phyloP scores from a whole-genome alignment of 2,797 vertebrate species.

The Chiloscyllium punctatum region DNA sequence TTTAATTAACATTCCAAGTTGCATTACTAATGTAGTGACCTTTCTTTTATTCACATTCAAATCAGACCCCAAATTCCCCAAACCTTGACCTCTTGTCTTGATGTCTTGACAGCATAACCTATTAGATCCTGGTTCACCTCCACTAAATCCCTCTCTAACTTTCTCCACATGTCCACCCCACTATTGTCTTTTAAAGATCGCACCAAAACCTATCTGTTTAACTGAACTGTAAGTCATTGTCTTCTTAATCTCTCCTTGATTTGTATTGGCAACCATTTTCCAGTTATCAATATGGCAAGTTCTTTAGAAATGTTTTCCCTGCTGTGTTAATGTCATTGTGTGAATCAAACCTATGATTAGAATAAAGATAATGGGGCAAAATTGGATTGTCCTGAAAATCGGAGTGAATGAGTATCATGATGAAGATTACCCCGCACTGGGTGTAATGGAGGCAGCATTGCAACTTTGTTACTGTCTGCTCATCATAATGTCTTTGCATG shows the following conservation, averaged over 20 bases:
- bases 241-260: not conserved
- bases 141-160: not conserved
- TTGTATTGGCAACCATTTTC: not conserved
- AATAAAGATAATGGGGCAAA: not conserved
- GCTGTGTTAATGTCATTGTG: not conserved
- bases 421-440: not conserved
- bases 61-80: not conserved
- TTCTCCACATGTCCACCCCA: not conserved
- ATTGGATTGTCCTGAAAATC: not conserved
- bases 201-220: not conserved
- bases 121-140: not conserved
- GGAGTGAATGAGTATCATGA: too few relatives aligned
- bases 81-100: not conserved
- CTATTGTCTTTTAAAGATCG: not conserved
- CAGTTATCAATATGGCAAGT: not conserved
- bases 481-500: not conserved
- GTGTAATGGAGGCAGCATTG: not conserved
- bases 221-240: not conserved
- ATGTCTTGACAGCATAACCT: not conserved
- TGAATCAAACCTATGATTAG: not conserved
- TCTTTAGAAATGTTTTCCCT: not conserved
- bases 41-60: not conserved
- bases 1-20: not conserved
- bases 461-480: not conserved
- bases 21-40: not conserved